Conservation (phyloP, 2,113 vertebrate species). For the Indicator indicator region DNA sequence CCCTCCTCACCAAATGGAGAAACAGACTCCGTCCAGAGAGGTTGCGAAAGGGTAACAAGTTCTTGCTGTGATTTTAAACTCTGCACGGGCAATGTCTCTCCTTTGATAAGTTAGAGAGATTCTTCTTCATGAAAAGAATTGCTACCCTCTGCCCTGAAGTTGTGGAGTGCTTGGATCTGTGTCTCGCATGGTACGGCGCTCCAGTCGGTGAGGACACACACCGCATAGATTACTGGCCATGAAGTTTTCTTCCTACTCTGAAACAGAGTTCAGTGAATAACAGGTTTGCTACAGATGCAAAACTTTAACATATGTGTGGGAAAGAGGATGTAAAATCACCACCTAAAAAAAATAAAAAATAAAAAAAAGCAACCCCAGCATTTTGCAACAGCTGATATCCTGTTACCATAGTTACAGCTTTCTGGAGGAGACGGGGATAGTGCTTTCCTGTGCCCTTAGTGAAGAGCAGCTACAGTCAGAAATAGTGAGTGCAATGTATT, state of each 20-base stretch:
- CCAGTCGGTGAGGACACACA: not conserved
- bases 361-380: not conserved
- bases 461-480: not conserved
- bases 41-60: slow-evolving; percentile 28
- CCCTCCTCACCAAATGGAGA: not conserved
- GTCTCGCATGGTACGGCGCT: not conserved
- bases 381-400: not conserved
- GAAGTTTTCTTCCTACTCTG: not conserved
- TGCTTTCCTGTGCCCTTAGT: not conserved
- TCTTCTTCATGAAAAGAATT: not conserved
- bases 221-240: not conserved
- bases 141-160: not conserved
- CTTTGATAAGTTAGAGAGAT: not conserved
- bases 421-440: not conserved
- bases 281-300: not conserved
- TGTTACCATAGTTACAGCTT: not conserved
- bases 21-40: not conserved
- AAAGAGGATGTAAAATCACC: not conserved
- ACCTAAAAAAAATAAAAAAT: not conserved
- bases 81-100: not conserved
- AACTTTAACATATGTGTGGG: not conserved
- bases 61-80: slow-evolving; percentile 49
- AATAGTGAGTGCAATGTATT: not conserved
- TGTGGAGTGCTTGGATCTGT: not conserved
- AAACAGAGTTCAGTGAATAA: not conserved